These are phyloP conservation scores for Plectropomus leopardus DNA, from an alignment of 2,113 vertebrate species.

Conservation along the genomic window DNA sequence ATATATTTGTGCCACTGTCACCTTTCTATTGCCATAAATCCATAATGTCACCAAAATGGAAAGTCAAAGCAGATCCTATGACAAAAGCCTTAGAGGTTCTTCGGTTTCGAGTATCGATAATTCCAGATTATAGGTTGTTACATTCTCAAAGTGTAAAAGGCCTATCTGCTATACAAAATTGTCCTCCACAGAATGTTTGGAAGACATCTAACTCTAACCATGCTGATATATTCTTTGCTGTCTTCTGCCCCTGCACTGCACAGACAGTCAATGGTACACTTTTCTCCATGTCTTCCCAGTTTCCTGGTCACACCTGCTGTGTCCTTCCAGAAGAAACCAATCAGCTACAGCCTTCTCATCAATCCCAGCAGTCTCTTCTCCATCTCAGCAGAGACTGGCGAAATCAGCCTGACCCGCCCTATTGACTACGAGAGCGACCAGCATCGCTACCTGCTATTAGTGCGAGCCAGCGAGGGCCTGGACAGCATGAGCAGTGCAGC, in stretches of 20 bases:
- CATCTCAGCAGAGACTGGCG: slow-evolving; percentile 85
- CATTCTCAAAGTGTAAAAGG: neutral
- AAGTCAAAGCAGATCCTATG: neutral
- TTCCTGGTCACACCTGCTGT: slow-evolving; percentile 88
- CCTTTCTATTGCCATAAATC: neutral
- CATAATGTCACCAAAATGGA: neutral
- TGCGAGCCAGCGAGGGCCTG: slow-evolving; percentile 86
- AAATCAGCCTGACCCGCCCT: slow-evolving; percentile 86
- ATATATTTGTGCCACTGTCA: neutral
- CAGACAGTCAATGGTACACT: neutral
- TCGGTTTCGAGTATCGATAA: neutral
- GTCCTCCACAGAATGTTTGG: neutral
- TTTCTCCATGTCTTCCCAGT: slow-evolving; percentile 72
- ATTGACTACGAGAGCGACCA: slow-evolving; percentile 91
- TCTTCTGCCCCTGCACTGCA: neutral
- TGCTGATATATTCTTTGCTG: neutral
- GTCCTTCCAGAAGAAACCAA: slow-evolving; percentile 90
- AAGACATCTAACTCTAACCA: neutral
- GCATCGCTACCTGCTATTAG: slow-evolving; percentile 87
- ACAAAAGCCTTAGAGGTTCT: neutral
- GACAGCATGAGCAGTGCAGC: slow-evolving; percentile 87
- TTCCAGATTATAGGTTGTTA: neutral
- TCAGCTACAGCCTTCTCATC: slow-evolving; percentile 90
- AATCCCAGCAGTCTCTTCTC: slow-evolving; percentile 91
- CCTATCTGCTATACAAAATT: neutral